Evolutionary conservation across 2,797 vertebrate genomes (phyloP).

Genomic region (Huso huso): DNA sequence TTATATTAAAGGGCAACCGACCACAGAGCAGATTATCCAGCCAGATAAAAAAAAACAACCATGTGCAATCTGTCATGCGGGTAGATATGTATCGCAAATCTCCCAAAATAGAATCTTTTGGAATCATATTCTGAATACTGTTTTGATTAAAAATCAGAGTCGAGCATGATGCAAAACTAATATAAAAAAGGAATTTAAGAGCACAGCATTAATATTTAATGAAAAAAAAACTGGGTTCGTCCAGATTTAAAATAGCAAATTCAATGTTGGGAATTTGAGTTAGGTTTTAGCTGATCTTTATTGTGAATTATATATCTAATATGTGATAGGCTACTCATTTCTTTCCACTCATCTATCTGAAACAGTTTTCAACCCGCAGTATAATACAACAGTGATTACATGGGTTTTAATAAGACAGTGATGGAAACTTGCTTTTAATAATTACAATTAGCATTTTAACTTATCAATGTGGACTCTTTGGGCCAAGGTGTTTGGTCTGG

Average conservation of each 20-base stretch:
- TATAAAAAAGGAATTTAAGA: conserved; percentile 38
- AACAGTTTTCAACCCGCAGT: background rate
- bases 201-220: conserved; percentile 37
- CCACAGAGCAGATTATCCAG: conserved; percentile 56
- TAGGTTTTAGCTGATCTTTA: background rate
- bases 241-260: conserved; percentile 27
- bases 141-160: conserved; percentile 71
- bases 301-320: conserved; percentile 12
- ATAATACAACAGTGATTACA: background rate
- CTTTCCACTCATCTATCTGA: background rate
- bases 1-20: conserved; percentile 61
- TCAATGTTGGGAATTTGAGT: conserved; percentile 20
- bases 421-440: background rate
- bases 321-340: background rate
- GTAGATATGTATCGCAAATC: conserved; percentile 63
- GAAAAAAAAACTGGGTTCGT: conserved; percentile 24
- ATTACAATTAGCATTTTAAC: conserved; percentile 10
- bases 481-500: too few relatives aligned
- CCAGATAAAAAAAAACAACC: conserved; percentile 41
- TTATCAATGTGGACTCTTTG: too few relatives aligned
- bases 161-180: conserved; percentile 46
- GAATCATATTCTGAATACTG: conserved; percentile 72
- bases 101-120: conserved; percentile 67
- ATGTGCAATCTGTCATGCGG: conserved; percentile 58
- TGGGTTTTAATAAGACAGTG: background rate